Evolutionary conservation across 2,113 vertebrate genomes (phyloP).

Genomic region (Toxotes jaculatrix): DNA sequence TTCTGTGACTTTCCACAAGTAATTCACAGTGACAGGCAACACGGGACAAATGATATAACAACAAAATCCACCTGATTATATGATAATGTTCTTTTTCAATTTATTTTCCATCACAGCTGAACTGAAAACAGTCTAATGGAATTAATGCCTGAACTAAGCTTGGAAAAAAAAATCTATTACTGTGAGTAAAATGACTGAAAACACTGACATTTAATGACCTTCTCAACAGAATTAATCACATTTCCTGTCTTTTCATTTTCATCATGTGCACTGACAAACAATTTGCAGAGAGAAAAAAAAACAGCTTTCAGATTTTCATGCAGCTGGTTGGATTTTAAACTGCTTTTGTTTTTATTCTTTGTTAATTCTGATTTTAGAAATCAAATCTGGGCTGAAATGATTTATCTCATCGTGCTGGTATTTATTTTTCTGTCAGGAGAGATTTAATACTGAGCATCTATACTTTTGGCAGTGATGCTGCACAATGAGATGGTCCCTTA

Average conservation of each 20-base stretch:
- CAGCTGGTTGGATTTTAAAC: too few relatives aligned
- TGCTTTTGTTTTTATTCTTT: background rate
- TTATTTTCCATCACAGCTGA: background rate
- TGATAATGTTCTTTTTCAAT: background rate
- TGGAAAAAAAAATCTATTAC: too few relatives aligned
- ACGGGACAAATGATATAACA: background rate
- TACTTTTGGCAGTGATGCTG: slow-evolving; percentile 6
- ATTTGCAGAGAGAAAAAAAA: too few relatives aligned
- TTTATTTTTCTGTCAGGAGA: background rate
- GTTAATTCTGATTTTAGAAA: background rate
- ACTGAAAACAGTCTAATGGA: background rate
- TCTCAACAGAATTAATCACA: background rate
- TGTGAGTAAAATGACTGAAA: background rate
- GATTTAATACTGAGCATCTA: background rate
- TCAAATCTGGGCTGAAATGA: background rate
- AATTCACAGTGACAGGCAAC: background rate
- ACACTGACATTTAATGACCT: background rate
- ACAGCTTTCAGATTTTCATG: background rate
- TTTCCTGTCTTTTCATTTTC: background rate
- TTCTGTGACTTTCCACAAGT: background rate
- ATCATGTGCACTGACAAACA: background rate
- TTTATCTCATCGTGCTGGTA: background rate
- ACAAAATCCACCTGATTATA: background rate
- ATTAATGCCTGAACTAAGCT: background rate
- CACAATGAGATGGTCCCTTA: background rate